Percentiles rank a stretch among this genome's conserved stretches.
Conservation (phyloP, 92 coral and sea anemone genomes). For the Virgularia gustaviana region DNA sequence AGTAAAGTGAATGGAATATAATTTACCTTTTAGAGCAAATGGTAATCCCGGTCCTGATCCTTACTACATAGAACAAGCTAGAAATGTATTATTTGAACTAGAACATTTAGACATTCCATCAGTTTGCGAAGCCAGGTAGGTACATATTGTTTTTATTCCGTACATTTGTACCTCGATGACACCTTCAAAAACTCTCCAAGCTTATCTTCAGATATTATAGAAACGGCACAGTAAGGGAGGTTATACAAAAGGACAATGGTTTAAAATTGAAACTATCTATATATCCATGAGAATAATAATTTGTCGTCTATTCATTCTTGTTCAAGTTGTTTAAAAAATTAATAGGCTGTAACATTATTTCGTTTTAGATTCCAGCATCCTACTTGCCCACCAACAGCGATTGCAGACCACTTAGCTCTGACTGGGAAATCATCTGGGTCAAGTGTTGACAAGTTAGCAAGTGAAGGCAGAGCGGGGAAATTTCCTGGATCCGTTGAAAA, state of each 20-base stretch:
- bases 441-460: slow-evolving; percentile 5
- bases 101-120: slow-evolving; percentile 84
- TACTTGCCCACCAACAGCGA: slow-evolving; percentile 10
- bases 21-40: slow-evolving; percentile 61
- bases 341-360: no score
- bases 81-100: slow-evolving; percentile 75
- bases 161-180: no score
- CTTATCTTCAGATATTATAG: no score
- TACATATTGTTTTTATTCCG: not conserved
- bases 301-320: no score
- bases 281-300: no score
- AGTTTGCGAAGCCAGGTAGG: slow-evolving; percentile 85
- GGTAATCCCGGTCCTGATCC: slow-evolving; percentile 93
- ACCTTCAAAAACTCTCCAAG: no score
- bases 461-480: not conserved
- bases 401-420: slow-evolving; percentile 13
- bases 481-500: slow-evolving; percentile 27
- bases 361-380: slow-evolving; percentile 10
- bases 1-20: no score
- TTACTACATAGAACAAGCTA: slow-evolving; percentile 91
- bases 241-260: no score
- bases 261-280: no score
- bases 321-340: no score
- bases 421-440: slow-evolving; percentile 11
- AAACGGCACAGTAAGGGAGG: slow-evolving; percentile 42